Base-by-base conservation (phyloP, 2,888 invertebrate genomes). In the Xiphydria camelus region DNA sequence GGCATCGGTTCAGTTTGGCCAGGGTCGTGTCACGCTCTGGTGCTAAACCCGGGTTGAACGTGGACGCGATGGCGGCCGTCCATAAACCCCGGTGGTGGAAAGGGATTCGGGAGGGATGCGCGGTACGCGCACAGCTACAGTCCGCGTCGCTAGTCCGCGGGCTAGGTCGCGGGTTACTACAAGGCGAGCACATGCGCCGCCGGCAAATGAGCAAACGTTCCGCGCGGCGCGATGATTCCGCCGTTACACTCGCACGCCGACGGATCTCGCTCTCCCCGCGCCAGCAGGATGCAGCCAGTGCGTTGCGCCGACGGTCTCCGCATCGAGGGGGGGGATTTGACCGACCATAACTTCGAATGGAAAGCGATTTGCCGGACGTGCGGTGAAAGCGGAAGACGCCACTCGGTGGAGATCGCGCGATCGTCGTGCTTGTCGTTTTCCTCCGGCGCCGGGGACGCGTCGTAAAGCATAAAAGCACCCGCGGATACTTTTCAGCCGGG, bases 321-420 rank as follows among this genome's bases (percentile, higher is more conserved):
- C 47, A 46, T 22, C 40, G 47, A 50, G 41, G 20, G n/a, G 10
- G 14, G 47, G 26, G 23, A 43, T 50, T 51, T 52, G 46, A 51
- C 43, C 43, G 32, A 43, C 50, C 47, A 50, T 50, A 46, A 52
- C 44, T 52, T 52, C 44, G 47, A 57, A 57, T 58, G 48, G 51
- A 47, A 53, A 51, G 49, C 51, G 32, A 53, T 52, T 58, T 49
- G 42, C 15, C 33, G 3, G 26, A 26, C 4, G 5, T 26, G 1
- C 26, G 26, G 9, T n/a, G 14, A 14, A 26, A 5, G 10, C 26
- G 12, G 14, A 14, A 10, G 26, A 10, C 26, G 26, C 26, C 26
- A 26, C 26, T 10, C 26, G 26, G 26, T 14, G 22, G 3, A 26
- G 14, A 14, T 7, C 26, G 2, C 4, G 26, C 10, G 14, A 4